phyloP scores from a whole-genome alignment of 2,888 invertebrate genomes.

The Melanophora roralis region DNA sequence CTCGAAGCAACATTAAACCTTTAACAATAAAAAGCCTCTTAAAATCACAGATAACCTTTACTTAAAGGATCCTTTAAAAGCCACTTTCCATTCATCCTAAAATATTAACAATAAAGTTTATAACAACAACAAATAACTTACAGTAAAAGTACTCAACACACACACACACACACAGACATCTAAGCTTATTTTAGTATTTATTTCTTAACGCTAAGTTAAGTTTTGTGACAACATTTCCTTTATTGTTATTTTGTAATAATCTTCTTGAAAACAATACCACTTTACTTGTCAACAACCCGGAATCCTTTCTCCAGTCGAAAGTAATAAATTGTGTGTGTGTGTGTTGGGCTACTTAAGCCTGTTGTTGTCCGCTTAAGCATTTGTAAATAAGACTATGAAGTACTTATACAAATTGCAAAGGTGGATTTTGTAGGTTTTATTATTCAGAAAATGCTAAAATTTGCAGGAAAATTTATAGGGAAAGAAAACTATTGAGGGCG shows the following conservation, averaged over 20 bases:
- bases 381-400: constrained; percentile 26
- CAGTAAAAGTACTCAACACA: not conserved
- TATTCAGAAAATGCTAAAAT: not conserved
- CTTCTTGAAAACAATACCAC: not conserved
- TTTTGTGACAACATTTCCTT: constrained; percentile 42
- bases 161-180: not conserved
- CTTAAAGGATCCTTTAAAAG: not conserved
- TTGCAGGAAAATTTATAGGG: not conserved
- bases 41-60: not conserved
- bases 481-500: constrained; percentile 7
- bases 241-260: constrained; percentile 13
- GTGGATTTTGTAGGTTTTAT: constrained; percentile 23
- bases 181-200: constrained; percentile 7
- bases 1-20: not conserved
- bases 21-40: not conserved
- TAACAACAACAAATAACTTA: not conserved
- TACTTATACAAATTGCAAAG: constrained; percentile 49
- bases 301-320: not conserved
- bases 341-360: not conserved
- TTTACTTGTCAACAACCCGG: not conserved
- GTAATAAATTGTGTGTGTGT: not conserved
- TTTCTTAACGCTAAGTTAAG: constrained; percentile 23
- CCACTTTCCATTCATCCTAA: constrained; percentile 16
- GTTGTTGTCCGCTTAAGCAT: constrained; percentile 5
- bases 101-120: not conserved